These are phyloP conservation scores for Dipodomys stephensi DNA, from an alignment of 2,113 vertebrate genomes.

Conservation along the genomic window DNA sequence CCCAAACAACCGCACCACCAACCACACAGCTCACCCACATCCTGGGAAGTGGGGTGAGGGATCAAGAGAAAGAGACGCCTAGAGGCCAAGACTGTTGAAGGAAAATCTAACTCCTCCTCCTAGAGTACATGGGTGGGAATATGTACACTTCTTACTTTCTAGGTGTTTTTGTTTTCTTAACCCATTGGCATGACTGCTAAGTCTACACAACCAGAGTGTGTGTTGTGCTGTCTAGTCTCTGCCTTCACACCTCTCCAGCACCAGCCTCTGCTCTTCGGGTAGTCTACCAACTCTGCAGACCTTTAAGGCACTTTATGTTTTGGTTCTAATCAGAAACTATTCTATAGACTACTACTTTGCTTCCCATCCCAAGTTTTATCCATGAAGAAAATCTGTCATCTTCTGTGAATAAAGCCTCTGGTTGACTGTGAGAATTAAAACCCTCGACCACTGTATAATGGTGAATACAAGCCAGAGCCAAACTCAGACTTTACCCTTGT, in stretches of 20 bases:
- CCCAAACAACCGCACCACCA: background rate
- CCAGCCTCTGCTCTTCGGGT: background rate
- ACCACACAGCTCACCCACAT: background rate
- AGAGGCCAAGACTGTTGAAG: background rate
- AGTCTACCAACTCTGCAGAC: background rate
- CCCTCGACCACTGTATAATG: background rate
- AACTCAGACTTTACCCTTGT: background rate
- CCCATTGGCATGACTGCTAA: background rate
- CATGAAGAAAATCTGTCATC: background rate
- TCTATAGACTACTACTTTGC: background rate
- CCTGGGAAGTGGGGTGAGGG: background rate
- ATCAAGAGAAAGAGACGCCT: background rate
- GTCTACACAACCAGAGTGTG: background rate
- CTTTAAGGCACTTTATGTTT: background rate
- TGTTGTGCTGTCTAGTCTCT: fast-evolving
- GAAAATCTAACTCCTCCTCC: background rate
- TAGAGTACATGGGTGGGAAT: background rate
- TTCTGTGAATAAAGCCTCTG: background rate
- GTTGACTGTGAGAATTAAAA: background rate
- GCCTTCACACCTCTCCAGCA: background rate
- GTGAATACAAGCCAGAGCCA: background rate
- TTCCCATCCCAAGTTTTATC: background rate
- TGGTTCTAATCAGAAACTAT: background rate
- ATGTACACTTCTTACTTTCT: background rate
- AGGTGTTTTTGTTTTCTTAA: background rate